phyloP scores from a whole-genome alignment of 1,140 invertebrate genomes.

The Trichonephila clavata region DNA sequence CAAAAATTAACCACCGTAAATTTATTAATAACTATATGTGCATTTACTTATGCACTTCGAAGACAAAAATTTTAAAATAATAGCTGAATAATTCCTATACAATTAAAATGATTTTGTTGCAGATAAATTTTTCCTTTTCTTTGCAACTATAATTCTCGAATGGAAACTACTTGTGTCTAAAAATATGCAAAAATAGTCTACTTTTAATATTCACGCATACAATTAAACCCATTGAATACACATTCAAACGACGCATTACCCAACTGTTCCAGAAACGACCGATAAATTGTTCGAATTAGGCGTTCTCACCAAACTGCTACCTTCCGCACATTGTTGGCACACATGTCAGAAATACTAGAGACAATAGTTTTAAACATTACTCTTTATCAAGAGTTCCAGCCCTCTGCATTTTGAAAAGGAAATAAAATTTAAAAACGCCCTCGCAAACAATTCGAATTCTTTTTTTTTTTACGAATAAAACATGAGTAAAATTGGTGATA shows the following conservation, averaged over 20 bases:
- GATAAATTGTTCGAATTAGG: neutral
- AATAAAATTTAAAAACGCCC: neutral
- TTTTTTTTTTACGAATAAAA: neutral
- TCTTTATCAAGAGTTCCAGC: neutral
- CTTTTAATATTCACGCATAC: neutral
- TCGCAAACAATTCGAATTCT: neutral
- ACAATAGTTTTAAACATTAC: neutral
- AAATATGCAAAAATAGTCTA: too few species aligned
- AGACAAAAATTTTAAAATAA: too few species aligned
- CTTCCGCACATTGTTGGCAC: constrained; percentile 1
- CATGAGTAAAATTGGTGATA: neutral
- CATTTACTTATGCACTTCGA: too few species aligned
- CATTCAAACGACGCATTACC: neutral
- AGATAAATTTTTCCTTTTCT: too few species aligned
- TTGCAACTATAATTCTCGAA: too few species aligned
- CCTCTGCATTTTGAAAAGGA: neutral
- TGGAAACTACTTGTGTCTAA: too few species aligned
- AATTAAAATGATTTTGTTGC: too few species aligned
- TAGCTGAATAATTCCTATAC: too few species aligned
- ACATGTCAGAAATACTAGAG: neutral
- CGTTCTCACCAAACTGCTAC: neutral
- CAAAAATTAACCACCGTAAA: too few species aligned
- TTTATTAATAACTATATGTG: too few species aligned
- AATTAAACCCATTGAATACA: neutral
- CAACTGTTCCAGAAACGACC: neutral